Conservation (phyloP, 1,140 invertebrate species). For the Globodera ellingtonae region DNA sequence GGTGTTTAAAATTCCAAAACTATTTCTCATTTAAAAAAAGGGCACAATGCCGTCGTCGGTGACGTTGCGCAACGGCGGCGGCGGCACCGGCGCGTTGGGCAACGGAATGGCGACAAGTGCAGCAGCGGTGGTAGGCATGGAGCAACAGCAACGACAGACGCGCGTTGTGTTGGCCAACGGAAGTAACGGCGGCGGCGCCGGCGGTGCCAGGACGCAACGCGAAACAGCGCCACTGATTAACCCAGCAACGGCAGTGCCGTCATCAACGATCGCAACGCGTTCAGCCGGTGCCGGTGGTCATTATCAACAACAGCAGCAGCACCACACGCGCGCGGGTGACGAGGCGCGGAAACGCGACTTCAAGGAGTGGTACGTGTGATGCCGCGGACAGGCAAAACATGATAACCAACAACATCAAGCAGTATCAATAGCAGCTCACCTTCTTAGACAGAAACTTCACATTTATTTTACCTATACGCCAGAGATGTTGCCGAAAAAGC, state of each 20-base stretch:
- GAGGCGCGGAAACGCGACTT: constrained; percentile 8
- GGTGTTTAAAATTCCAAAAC: too few species aligned
- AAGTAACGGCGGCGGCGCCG: neutral
- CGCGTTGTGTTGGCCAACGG: constrained; percentile 12
- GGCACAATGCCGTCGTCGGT: neutral
- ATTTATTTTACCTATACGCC: too few species aligned
- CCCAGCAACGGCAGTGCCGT: neutral
- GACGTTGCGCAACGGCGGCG: neutral
- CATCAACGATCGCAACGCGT: neutral
- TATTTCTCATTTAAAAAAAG: neutral
- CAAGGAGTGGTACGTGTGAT: constrained; percentile 13
- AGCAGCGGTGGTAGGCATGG: neutral
- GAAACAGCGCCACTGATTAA: neutral
- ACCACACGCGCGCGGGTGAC: neutral
- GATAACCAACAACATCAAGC: too few species aligned
- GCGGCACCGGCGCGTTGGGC: neutral
- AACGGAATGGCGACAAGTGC: neutral
- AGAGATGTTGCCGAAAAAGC: too few species aligned
- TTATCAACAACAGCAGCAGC: neutral
- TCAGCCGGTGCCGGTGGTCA: neutral
- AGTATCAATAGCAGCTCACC: too few species aligned
- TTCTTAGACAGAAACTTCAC: too few species aligned
- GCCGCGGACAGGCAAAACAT: too few species aligned
- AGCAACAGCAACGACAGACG: neutral
- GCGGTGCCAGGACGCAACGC: neutral